These are phyloP conservation scores for Diplodus puntazzo DNA, from an alignment of 2,797 vertebrate genomes.

Conservation along the genomic window DNA sequence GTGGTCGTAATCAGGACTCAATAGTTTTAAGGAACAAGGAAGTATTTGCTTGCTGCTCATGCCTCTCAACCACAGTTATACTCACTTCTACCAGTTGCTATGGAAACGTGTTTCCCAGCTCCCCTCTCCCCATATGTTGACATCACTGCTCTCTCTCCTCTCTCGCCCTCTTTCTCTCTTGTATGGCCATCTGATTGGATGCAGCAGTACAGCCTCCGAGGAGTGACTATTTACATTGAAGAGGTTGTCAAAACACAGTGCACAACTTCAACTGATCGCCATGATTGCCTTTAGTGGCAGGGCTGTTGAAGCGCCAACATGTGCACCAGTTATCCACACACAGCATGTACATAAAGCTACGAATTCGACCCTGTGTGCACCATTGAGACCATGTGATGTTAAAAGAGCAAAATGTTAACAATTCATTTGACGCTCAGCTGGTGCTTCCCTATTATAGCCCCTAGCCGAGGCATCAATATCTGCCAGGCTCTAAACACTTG, in stretches of 20 bases:
- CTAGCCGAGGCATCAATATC: constrained; percentile 50
- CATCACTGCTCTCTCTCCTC: constrained; percentile 47
- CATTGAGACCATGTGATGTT: constrained; percentile 22
- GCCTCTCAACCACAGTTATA: constrained; percentile 83
- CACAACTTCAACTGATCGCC: constrained; percentile 57
- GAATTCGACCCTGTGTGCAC: constrained; percentile 9
- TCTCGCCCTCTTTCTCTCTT: constrained; percentile 27
- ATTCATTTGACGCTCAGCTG: constrained; percentile 45
- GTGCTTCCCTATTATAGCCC: constrained; percentile 45
- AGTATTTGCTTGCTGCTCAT: constrained; percentile 86
- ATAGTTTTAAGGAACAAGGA: constrained; percentile 72
- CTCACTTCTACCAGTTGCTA: constrained; percentile 84
- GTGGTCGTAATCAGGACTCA: constrained; percentile 58
- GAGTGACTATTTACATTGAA: constrained; percentile 68
- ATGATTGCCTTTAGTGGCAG: constrained; percentile 25
- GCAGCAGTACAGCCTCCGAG: constrained; percentile 63
- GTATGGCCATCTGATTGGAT: constrained; percentile 70
- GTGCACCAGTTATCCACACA: constrained; percentile 4
- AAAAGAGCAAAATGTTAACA: constrained; percentile 39
- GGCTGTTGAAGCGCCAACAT: not conserved
- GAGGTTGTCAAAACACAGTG: constrained; percentile 62
- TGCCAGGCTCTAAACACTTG: constrained; percentile 45
- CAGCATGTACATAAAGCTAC: not conserved
- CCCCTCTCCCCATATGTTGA: constrained; percentile 71
- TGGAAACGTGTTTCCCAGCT: constrained; percentile 82